Evolutionary conservation across 2,888 invertebrate species (phyloP).

Genomic region (Plebejus melissa): DNA sequence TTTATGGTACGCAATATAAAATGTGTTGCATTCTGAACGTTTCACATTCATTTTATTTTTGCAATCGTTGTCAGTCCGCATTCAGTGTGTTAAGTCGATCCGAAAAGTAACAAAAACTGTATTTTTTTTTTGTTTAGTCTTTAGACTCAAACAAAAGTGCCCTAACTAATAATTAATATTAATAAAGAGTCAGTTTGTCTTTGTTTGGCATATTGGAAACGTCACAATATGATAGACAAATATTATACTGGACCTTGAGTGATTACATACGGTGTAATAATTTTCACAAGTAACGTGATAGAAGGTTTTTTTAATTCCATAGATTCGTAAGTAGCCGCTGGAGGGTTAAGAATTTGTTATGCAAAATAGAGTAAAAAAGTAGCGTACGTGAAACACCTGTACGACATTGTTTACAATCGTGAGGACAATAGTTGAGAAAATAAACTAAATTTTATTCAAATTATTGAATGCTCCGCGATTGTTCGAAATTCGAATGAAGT

Average conservation of each 20-base stretch:
- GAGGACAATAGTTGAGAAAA: conserved; percentile 16
- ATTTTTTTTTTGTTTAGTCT: not conserved
- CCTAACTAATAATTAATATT: too few species aligned
- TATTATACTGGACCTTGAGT: too few species aligned
- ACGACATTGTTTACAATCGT: not conserved
- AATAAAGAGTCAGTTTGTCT: too few species aligned
- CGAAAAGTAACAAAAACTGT: not conserved
- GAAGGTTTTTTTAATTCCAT: not conserved
- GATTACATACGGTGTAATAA: too few species aligned
- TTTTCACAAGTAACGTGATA: too few species aligned
- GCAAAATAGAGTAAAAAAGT: conserved; percentile 5
- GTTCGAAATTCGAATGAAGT: not conserved
- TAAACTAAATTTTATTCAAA: not conserved
- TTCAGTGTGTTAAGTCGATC: not conserved
- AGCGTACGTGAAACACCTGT: conserved; percentile 11
- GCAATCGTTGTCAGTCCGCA: not conserved
- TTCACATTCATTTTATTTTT: conserved; percentile 15
- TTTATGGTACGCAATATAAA: conserved; percentile 26
- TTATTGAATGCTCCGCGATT: not conserved
- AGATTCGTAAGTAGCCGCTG: not conserved
- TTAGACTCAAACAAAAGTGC: not conserved
- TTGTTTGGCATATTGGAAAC: too few species aligned
- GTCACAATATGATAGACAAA: too few species aligned
- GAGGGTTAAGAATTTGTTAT: conserved; percentile 11
- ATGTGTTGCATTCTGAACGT: conserved; percentile 19